Evolutionary conservation across 2,888 invertebrate species (phyloP), one percentile per base, ranked within the genome.

Genomic region (Spicauda simplicius): DNA sequence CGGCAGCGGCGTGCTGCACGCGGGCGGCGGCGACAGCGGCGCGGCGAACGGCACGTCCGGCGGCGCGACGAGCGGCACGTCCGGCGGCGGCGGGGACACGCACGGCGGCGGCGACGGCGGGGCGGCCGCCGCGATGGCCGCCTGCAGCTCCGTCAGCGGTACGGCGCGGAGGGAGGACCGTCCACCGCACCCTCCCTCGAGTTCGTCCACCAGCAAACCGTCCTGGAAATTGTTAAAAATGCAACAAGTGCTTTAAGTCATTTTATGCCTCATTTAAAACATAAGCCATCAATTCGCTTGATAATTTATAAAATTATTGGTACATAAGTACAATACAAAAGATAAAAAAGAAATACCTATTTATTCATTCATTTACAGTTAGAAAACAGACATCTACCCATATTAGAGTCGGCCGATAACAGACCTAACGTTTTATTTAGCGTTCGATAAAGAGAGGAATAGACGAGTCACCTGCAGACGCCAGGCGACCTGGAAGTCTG

Each of bases 401-500:
- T 25, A 5, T 5, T 5, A n/a, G 25, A 25, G 25, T 5, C 3
- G 25, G 25, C 3, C 2, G 25, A 25, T 25, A 25, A 5, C 25
- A 25, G 25, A 25, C 25, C 25, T 2, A 25, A 25, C 5, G 25
- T 25, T 5, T 25, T 25, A 25, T 2, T 25, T 25, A 25, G 25
- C 25, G 25, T 25, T 25, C 25, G 25, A 25, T 25, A 25, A 25
- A 25, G 25, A 2, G 25, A 5, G 5, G 25, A 2, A 25, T 25
- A 25, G 5, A n/a, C n/a, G 25, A 8, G 33, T 54, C 11, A 86
- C 89, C 76, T 81, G 85, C 71, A 88, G 76, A 8, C 88, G 75
- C 85, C 86, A 85, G 25, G 83, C 66, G 70, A 87, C 86, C 70
- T 85, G 83, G 80, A 84, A 91, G 82, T 93, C 92, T 18, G 77